phyloP scores from a whole-genome alignment of 2,888 invertebrate genomes.

The Criorhina ranunculi region DNA sequence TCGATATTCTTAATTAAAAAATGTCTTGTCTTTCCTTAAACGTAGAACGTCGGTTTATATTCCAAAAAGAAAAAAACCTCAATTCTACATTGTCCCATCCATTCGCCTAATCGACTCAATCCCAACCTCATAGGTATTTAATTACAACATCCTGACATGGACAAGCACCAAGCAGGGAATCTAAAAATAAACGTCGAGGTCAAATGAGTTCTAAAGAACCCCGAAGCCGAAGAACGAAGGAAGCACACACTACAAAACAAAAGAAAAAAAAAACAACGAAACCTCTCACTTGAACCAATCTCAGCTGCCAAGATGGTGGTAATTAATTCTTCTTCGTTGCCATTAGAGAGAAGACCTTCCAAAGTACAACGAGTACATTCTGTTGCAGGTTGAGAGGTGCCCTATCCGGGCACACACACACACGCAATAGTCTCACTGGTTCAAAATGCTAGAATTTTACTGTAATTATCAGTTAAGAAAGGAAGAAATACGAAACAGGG shows the following conservation, averaged over 20 bases:
- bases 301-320: slow-evolving; percentile 42
- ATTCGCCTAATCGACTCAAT: slow-evolving; percentile 33
- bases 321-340: slow-evolving; percentile 59
- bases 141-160: slow-evolving; percentile 52
- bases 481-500: slow-evolving; percentile 39
- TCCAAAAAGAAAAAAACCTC: slow-evolving; percentile 3
- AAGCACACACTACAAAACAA: not conserved
- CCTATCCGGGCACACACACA: slow-evolving; percentile 6
- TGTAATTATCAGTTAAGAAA: slow-evolving; percentile 61
- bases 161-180: slow-evolving; percentile 7
- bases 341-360: slow-evolving; percentile 29
- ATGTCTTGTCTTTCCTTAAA: not conserved
- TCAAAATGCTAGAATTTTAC: slow-evolving; percentile 50
- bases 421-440: not conserved
- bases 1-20: not conserved
- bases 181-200: slow-evolving; percentile 49
- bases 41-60: not conserved
- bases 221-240: slow-evolving; percentile 5
- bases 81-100: slow-evolving; percentile 6
- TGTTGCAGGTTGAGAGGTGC: slow-evolving; percentile 24
- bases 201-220: slow-evolving; percentile 41
- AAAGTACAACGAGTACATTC: slow-evolving; percentile 35
- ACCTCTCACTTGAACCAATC: slow-evolving; percentile 3
- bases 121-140: slow-evolving; percentile 44
- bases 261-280: not conserved